A percentile compares a stretch with the other conserved stretches of the same genome.
phyloP scores from a whole-genome alignment of 2,113 vertebrate species.

The Tachysurus fulvidraco region DNA sequence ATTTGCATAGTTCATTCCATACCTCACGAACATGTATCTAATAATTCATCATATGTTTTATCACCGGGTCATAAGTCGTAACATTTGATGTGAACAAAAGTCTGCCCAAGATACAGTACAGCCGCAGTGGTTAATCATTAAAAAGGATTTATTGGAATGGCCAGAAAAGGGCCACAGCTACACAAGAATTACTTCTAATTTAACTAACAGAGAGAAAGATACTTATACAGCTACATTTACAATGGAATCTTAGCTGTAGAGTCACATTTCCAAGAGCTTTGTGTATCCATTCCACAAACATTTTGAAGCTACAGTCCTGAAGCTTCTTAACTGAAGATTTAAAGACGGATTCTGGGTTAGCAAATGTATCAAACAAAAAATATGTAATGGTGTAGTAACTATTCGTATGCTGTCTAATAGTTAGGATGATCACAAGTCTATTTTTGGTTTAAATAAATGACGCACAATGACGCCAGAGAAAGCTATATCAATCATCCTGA shows the following conservation, averaged over 20 bases:
- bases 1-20: neutral
- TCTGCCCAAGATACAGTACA: neutral
- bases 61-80: neutral
- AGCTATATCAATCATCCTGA: slow-evolving; percentile 6
- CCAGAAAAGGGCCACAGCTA: neutral
- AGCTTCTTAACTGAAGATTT: neutral
- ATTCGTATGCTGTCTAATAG: neutral
- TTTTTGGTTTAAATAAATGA: neutral
- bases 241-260: neutral
- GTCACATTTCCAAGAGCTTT: neutral
- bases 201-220: neutral
- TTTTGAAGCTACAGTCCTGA: neutral
- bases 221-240: neutral
- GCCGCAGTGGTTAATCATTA: slow-evolving; percentile 37
- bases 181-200: neutral
- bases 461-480: neutral
- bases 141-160: neutral
- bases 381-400: neutral
- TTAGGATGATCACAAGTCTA: neutral
- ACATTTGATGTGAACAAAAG: neutral
- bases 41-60: slow-evolving; percentile 3
- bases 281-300: neutral
- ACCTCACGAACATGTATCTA: neutral
- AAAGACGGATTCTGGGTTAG: neutral
- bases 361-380: neutral